Evolutionary conservation across 2,888 invertebrate species (phyloP).

Genomic region (Oxytorus armatus): DNA sequence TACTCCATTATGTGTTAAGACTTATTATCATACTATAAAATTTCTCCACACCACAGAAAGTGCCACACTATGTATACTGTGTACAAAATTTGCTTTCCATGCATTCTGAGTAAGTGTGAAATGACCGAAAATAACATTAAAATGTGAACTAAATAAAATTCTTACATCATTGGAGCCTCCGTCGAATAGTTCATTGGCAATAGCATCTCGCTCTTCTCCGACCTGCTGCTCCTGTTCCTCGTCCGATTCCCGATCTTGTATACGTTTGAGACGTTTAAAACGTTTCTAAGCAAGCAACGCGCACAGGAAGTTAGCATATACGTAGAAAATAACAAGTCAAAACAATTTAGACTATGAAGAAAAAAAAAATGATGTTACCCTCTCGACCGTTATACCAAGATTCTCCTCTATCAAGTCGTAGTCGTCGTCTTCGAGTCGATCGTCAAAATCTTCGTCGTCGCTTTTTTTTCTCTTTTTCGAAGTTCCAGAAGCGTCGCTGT

Average conservation of each 20-base stretch:
- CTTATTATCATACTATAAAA: no score
- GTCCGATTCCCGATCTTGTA: conserved; percentile 96
- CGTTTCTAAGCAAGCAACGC: conserved; percentile 88
- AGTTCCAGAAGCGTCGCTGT: conserved; percentile 87
- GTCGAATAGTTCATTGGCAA: conserved; percentile 95
- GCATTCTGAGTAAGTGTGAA: no score
- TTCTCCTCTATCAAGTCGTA: conserved; percentile 98
- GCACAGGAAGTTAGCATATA: neutral
- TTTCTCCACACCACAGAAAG: no score
- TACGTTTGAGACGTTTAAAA: conserved; percentile 93
- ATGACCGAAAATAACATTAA: no score
- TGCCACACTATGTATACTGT: no score
- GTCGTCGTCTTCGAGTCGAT: conserved; percentile 97
- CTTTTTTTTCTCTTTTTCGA: conserved; percentile 91
- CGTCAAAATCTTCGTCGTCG: conserved; percentile 93
- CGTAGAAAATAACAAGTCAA: no score
- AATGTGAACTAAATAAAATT: no score
- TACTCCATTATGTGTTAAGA: no score
- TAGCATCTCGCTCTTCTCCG: conserved; percentile 92
- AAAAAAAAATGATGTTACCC: conserved; percentile 86
- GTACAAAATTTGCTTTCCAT: no score
- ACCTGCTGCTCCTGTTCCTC: conserved; percentile 92
- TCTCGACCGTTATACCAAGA: conserved; percentile 95
- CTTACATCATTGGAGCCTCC: conserved; percentile 92
- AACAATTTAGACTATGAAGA: no score